Evolutionary conservation across 2,888 invertebrate species (phyloP), one percentile per base, ranked within the genome.

Genomic region (Callosobruchus maculatus): DNA sequence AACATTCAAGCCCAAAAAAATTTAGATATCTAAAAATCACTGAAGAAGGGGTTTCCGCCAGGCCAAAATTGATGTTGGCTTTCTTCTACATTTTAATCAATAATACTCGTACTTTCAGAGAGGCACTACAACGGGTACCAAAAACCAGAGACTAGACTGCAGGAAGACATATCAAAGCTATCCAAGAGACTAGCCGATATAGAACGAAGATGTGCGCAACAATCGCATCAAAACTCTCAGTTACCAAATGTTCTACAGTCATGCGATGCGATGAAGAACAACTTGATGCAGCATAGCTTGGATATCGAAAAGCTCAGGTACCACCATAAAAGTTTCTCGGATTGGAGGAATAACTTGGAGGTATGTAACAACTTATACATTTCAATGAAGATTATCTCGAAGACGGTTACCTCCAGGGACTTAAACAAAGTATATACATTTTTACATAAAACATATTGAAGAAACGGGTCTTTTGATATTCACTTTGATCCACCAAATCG

Each of bases 301-400:
- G 84, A 84, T 66, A 71, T 84, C 3, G 83, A 84, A 67, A 83
- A 82, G 76, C n/a, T 84, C 0, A 81, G 82, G 73, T 82, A 83
- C 68, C 84, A 85, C 77, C 81, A 77, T 70, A 81, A 90, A 88
- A 87, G 89, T 77, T 78, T 89, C n/a, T 87, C 88, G 78, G 88
- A 89, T 78, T 90, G 90, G 86, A 89, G 88, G 83, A 83, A 89
- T 77, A 84, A 86, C 0, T 88, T 89, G 0, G 89, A 88, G 77
- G 49, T 49, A 26, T 7, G 7, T 26, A 26, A 26, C 2, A 4
- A 26, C 7, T 26, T 26, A 2, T 7, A 2, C 26, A 26, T 4
- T 26, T n/a, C n/a, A n/a, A n/a, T n/a, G n/a, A n/a, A n/a, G n/a
- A n/a, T n/a, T n/a, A n/a, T n/a, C n/a, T n/a, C n/a, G n/a, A n/a